Base-by-base conservation (phyloP, 1,140 invertebrate species). In the Aporrectodea caliginosa region DNA sequence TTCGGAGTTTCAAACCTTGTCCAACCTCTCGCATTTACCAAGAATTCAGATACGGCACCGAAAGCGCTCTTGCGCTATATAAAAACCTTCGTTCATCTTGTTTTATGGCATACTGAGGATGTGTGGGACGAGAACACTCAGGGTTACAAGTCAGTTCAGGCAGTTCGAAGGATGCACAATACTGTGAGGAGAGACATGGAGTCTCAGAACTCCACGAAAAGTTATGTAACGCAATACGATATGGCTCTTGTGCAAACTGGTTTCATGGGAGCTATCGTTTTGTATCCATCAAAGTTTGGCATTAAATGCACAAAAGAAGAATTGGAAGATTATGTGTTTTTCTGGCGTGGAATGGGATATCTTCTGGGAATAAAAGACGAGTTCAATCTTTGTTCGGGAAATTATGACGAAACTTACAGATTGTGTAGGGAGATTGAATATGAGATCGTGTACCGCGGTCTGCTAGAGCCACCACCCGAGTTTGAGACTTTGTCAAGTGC, bases 321-420 rank as follows among this genome's bases (percentile, higher is more conserved):
- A 75, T 83, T 93, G n/a, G 92, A 93, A 75, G 92, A 92, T n/a
- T 92, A 94, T 74, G 86, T 93, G 0, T 94, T 96, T 85, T 92
- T 95, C 82, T 96, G 94, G 94, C 90, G 91, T 69, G 92, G 93
- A 0, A 91, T 96, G 35, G 94, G 94, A 0, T 90, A 92, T 83
- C 86, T 94, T 83, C 90, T 96, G 71, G 95, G 95, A 0, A 91
- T 95, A 22, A 91, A 94, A 81, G 94, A 96, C 83, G 91, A 91
- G 91, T 91, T 88, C 80, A 92, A 92, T 82, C 88, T 92, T 33
- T 92, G 91, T 81, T 83, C 85, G 0, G 90, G 89, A 0, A 86
- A 82, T 35, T 81, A 90, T 35, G 82, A 87, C 29, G 88, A 90
- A 33, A 84, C 90, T 0, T 82, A 83, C 71, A 70, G 84, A 43